Evolutionary conservation across 2,797 vertebrate genomes (phyloP).

Genomic region (Alauda arvensis): DNA sequence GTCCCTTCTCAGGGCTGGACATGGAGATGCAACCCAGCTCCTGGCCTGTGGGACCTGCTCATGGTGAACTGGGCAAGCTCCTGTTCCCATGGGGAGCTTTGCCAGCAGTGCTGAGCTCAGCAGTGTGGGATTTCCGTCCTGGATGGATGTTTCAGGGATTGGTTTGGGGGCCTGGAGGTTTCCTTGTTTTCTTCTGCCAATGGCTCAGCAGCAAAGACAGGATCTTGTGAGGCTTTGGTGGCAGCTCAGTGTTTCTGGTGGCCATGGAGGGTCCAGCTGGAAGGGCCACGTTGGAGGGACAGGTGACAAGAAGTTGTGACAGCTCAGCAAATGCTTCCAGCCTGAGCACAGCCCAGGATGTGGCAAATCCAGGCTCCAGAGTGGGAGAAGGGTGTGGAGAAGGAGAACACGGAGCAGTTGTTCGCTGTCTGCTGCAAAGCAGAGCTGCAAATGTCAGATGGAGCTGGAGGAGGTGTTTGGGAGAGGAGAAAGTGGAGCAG

Average conservation of each 20-base stretch:
- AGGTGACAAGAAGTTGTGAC: not conserved
- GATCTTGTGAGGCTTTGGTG: not conserved
- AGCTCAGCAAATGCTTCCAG: not conserved
- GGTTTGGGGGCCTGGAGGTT: not conserved
- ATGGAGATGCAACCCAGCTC: not conserved
- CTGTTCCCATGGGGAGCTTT: not conserved
- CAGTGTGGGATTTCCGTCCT: not conserved
- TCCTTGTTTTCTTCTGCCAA: not conserved
- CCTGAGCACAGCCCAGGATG: not conserved
- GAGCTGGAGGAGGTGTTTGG: not conserved
- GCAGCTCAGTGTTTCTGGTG: not conserved
- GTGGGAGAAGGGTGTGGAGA: not conserved
- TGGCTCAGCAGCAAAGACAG: not conserved
- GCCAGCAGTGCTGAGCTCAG: not conserved
- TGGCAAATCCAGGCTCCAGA: not conserved
- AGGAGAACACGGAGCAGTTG: not conserved
- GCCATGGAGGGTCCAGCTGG: not conserved
- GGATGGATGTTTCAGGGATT: not conserved
- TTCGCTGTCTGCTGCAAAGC: not conserved
- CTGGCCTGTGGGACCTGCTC: not conserved
- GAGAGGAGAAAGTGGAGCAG: not conserved
- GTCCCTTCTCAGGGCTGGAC: not conserved
- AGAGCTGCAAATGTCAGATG: not conserved
- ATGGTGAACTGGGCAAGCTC: not conserved
- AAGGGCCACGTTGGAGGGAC: not conserved